Evolutionary conservation across 1,140 invertebrate species (phyloP).

Genomic region (Drosophila triauraria): DNA sequence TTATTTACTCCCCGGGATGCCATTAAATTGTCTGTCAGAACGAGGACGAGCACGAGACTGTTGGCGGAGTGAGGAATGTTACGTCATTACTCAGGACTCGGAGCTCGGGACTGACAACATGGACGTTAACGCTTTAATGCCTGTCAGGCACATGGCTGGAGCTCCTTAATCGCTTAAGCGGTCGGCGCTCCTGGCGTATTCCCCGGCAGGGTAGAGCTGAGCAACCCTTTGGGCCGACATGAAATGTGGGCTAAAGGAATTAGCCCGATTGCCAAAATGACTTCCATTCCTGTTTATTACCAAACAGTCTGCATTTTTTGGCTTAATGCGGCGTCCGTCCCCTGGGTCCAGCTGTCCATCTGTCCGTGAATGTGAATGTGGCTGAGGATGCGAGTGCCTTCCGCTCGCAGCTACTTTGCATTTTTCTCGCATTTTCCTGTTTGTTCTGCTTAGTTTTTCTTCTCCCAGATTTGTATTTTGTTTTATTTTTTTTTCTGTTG

Average conservation of each 20-base stretch:
- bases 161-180: slow-evolving; percentile 51
- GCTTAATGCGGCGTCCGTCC: slow-evolving; percentile 35
- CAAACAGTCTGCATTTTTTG: slow-evolving; percentile 57
- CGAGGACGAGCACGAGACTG: slow-evolving; percentile 3
- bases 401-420: slow-evolving; percentile 35
- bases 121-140: slow-evolving; percentile 51
- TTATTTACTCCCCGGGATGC: slow-evolving; percentile 12
- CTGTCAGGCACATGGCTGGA: slow-evolving; percentile 43
- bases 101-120: slow-evolving; percentile 41
- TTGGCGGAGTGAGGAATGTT: slow-evolving; percentile 28
- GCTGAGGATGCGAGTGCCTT: background rate
- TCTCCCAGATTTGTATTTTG: slow-evolving; percentile 16
- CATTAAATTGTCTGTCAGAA: slow-evolving; percentile 27
- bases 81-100: slow-evolving; percentile 44
- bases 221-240: slow-evolving; percentile 46
- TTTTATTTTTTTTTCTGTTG: background rate
- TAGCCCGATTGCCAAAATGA: slow-evolving; percentile 55
- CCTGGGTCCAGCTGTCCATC: slow-evolving; percentile 15
- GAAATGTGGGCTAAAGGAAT: slow-evolving; percentile 49
- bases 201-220: background rate
- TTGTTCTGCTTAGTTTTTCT: slow-evolving; percentile 26
- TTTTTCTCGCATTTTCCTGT: slow-evolving; percentile 41
- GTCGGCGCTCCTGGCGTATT: slow-evolving; percentile 12
- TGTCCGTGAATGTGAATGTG: slow-evolving; percentile 13
- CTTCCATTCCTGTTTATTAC: slow-evolving; percentile 59